phyloP scores from a whole-genome alignment of 2,113 vertebrate species.

The Shinisaurus crocodilurus region DNA sequence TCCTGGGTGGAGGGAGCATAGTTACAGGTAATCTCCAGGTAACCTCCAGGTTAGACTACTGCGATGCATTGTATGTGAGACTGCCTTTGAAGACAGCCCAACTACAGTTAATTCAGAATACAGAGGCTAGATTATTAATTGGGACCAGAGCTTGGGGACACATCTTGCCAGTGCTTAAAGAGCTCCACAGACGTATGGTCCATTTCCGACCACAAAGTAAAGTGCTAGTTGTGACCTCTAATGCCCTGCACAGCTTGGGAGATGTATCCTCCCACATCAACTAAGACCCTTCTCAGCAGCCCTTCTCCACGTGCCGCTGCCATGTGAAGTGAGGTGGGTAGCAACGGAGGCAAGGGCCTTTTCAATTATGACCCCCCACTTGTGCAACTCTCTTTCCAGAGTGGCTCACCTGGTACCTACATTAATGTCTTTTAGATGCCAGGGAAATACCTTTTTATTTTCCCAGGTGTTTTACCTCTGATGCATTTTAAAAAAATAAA shows the following conservation, averaged over 20 bases:
- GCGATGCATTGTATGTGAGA: neutral
- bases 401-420: too few relatives aligned
- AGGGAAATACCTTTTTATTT: neutral
- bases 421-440: neutral
- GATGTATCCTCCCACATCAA: neutral
- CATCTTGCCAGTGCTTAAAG: neutral
- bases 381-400: too few relatives aligned
- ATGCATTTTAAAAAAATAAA: neutral
- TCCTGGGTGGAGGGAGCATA: neutral
- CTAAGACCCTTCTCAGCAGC: neutral
- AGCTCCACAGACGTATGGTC: too few relatives aligned
- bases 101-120: neutral
- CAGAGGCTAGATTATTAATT: neutral
- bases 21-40: too few relatives aligned
- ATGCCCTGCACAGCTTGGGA: neutral
- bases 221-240: neutral
- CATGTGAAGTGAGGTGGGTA: neutral
- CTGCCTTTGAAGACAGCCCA: neutral
- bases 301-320: neutral
- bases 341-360: too few relatives aligned
- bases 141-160: neutral
- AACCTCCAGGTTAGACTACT: neutral
- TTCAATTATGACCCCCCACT: too few relatives aligned
- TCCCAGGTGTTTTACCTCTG: neutral
- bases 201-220: neutral